These are phyloP conservation scores for Anoplopoma fimbria DNA, from an alignment of 2,113 vertebrate genomes.

Conservation along the genomic window DNA sequence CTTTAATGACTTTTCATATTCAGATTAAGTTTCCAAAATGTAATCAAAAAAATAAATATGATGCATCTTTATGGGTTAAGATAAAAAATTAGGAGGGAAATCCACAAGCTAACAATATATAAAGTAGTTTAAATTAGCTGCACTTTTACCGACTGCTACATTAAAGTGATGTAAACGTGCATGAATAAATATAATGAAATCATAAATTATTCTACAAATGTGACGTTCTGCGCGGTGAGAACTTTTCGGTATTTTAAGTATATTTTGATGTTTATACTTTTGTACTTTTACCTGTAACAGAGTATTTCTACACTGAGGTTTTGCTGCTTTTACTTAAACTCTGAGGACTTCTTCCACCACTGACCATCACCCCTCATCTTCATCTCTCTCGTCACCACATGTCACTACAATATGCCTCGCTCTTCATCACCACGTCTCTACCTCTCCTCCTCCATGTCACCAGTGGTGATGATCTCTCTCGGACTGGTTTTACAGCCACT, in stretches of 20 bases:
- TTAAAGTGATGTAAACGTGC: not conserved
- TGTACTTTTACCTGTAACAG: not conserved
- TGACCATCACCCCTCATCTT: not conserved
- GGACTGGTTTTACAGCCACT: not conserved
- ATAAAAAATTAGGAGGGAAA: not conserved
- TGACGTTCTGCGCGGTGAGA: not conserved
- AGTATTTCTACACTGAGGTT: not conserved
- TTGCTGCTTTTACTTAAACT: not conserved
- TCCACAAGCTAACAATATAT: not conserved
- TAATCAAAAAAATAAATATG: not conserved
- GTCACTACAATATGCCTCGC: conserved; percentile 8
- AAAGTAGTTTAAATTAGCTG: not conserved
- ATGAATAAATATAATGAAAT: not conserved
- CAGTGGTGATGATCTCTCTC: not conserved
- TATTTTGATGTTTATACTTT: not conserved
- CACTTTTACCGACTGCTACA: not conserved
- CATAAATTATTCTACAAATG: not conserved
- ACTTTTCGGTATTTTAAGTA: not conserved
- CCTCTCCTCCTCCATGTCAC: conserved; percentile 21
- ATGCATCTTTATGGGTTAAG: not conserved
- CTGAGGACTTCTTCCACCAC: not conserved
- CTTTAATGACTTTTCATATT: not conserved
- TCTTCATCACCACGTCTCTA: not conserved
- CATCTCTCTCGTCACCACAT: not conserved
- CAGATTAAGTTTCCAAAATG: not conserved